These are phyloP conservation scores for Rhorus exstirpatorius DNA, from an alignment of 2,888 invertebrate genomes.

Conservation along the genomic window DNA sequence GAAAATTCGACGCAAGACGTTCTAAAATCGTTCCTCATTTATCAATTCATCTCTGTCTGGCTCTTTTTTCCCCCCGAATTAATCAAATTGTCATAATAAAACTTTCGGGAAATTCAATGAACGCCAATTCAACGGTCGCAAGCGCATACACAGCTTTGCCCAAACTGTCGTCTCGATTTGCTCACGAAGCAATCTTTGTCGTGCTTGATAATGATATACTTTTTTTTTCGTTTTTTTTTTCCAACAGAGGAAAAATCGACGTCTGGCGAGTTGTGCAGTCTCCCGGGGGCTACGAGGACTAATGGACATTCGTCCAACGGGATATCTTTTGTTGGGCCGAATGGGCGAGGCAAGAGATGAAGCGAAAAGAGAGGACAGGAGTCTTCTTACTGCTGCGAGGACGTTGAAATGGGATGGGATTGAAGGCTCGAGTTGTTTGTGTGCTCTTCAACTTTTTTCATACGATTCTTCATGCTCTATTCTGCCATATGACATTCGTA, in stretches of 20 bases:
- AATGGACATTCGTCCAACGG: conserved; percentile 55
- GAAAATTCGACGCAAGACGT: conserved; percentile 24
- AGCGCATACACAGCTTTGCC: conserved; percentile 3
- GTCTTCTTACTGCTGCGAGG: conserved; percentile 1
- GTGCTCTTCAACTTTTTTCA: conserved; percentile 41
- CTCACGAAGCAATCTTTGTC: conserved; percentile 49
- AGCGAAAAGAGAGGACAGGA: conserved; percentile 30
- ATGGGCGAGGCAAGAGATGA: conserved; percentile 29
- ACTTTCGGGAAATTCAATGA: conserved; percentile 42
- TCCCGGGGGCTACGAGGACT: conserved; percentile 50
- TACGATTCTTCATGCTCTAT: conserved; percentile 13
- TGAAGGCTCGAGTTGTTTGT: conserved; percentile 35
- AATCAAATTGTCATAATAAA: conserved; percentile 50
- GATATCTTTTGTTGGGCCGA: conserved; percentile 51
- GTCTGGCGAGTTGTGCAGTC: conserved; percentile 46
- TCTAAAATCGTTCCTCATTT: background rate
- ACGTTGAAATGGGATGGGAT: conserved; percentile 18
- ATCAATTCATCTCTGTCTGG: conserved; percentile 12
- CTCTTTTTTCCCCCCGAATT: conserved; percentile 13
- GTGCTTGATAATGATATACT: conserved; percentile 47
- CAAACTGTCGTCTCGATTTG: conserved; percentile 32
- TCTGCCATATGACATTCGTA: background rate
- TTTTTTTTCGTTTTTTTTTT: conserved; percentile 23
- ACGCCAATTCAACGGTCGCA: conserved; percentile 18
- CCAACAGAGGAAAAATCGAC: conserved; percentile 55